A percentile compares a stretch with the other conserved stretches of the same genome.
phyloP scores from a whole-genome alignment of 2,888 invertebrate species.

The Agrotis puta region DNA sequence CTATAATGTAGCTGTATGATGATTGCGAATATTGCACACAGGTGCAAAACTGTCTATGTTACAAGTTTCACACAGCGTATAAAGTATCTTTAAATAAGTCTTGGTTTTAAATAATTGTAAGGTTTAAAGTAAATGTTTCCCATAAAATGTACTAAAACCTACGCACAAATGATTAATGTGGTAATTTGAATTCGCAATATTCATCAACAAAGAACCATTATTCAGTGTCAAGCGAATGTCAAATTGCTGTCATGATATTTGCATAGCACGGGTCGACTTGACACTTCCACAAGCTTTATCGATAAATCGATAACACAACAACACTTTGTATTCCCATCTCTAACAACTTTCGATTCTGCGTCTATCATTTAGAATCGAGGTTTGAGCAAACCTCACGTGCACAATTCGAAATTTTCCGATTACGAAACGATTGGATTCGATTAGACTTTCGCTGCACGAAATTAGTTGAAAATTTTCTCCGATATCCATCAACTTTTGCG shows the following conservation, averaged over 20 bases:
- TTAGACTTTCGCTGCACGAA: slow-evolving; percentile 63
- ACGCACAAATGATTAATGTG: slow-evolving; percentile 24
- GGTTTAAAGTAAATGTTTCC: neutral
- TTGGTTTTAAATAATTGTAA: neutral
- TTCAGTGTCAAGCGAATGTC: slow-evolving; percentile 38
- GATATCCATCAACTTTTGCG: slow-evolving; percentile 50
- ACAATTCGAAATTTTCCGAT: slow-evolving; percentile 61
- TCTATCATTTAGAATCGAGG: slow-evolving; percentile 48
- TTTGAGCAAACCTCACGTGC: slow-evolving; percentile 54
- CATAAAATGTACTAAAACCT: neutral
- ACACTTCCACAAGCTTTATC: slow-evolving; percentile 40
- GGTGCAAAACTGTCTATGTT: neutral
- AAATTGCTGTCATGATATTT: slow-evolving; percentile 39
- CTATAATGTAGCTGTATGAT: neutral
- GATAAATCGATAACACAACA: slow-evolving; percentile 35
- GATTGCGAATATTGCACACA: neutral
- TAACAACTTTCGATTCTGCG: slow-evolving; percentile 55
- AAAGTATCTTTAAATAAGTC: neutral
- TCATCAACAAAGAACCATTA: slow-evolving; percentile 21
- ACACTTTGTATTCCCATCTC: slow-evolving; percentile 41
- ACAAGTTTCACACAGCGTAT: neutral
- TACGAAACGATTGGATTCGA: slow-evolving; percentile 56
- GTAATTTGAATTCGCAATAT: slow-evolving; percentile 32
- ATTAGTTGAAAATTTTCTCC: slow-evolving; percentile 61
- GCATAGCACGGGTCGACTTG: slow-evolving; percentile 17